Conservation (phyloP, 92 coral and sea anemone species). For the Epizoanthus scotinus region DNA sequence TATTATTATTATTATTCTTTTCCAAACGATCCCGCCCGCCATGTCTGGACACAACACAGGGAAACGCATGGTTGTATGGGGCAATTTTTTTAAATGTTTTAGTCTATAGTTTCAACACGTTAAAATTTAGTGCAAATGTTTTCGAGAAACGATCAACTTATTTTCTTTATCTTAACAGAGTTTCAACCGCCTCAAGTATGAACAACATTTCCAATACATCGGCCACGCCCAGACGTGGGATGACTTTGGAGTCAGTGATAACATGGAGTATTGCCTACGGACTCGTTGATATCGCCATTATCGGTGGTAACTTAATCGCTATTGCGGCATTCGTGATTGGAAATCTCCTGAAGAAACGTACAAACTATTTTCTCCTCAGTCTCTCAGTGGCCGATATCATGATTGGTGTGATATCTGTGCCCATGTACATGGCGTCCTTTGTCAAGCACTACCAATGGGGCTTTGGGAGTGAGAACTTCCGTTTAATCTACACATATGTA, state of each 20-base stretch:
- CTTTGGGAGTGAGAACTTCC: background rate
- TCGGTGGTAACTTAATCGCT: conserved; percentile 25
- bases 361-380: conserved; percentile 41
- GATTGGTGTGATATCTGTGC: conserved; percentile 34
- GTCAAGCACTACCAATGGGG: conserved; percentile 8
- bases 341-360: conserved; percentile 38
- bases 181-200: conserved; percentile 2
- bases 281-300: conserved; percentile 5
- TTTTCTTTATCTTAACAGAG: conserved; percentile 19
- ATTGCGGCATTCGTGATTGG: conserved; percentile 31
- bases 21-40: too few species aligned
- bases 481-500: conserved; percentile 31
- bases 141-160: too few species aligned
- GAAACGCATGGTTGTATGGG: too few species aligned
- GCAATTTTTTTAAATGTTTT: too few species aligned
- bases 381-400: conserved; percentile 40
- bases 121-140: too few species aligned
- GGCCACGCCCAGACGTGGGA: background rate
- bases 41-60: too few species aligned
- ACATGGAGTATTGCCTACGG: conserved; percentile 34
- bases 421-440: conserved; percentile 22
- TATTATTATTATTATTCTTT: too few species aligned
- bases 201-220: background rate
- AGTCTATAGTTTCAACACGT: too few species aligned
- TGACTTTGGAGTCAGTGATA: conserved; percentile 10